phyloP scores from a whole-genome alignment of 2,888 invertebrate species.

The Peribatodes rhomboidaria region DNA sequence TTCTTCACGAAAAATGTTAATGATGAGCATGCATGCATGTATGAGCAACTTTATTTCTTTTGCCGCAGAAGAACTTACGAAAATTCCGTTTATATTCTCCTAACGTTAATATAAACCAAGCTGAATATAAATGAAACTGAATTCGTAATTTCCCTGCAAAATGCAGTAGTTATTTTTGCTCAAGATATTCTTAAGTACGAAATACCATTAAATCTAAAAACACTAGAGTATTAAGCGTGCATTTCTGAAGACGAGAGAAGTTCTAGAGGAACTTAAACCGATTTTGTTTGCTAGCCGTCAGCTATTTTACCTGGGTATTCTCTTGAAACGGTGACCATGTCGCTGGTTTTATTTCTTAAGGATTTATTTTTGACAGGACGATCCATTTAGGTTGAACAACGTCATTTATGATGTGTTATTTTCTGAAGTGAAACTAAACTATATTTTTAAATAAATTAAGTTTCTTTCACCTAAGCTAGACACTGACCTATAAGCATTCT shows the following conservation, averaged over 20 bases:
- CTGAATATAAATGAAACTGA: slow-evolving; percentile 25
- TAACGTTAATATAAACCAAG: neutral
- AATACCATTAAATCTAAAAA: slow-evolving; percentile 30
- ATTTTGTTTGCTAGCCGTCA: slow-evolving; percentile 49
- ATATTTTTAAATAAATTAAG: too few relatives aligned
- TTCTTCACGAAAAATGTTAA: too few relatives aligned
- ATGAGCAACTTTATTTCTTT: neutral
- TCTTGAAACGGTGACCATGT: slow-evolving; percentile 36
- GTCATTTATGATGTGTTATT: too few relatives aligned
- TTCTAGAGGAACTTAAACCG: slow-evolving; percentile 45
- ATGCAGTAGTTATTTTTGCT: slow-evolving; percentile 23
- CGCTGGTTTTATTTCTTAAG: neutral
- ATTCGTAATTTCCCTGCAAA: slow-evolving; percentile 23
- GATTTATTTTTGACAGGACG: too few relatives aligned
- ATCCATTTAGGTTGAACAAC: too few relatives aligned
- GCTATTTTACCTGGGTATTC: slow-evolving; percentile 49
- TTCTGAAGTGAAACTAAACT: too few relatives aligned
- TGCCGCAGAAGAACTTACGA: neutral
- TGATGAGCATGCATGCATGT: neutral
- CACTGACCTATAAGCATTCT: too few relatives aligned
- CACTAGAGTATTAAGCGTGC: slow-evolving; percentile 33
- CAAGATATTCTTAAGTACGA: slow-evolving; percentile 24
- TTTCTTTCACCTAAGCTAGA: too few relatives aligned
- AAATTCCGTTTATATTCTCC: slow-evolving; percentile 5
- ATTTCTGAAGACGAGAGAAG: slow-evolving; percentile 29